These are phyloP conservation scores for Mirza zaza DNA, from an alignment of 2,113 vertebrate genomes.

Conservation along the genomic window DNA sequence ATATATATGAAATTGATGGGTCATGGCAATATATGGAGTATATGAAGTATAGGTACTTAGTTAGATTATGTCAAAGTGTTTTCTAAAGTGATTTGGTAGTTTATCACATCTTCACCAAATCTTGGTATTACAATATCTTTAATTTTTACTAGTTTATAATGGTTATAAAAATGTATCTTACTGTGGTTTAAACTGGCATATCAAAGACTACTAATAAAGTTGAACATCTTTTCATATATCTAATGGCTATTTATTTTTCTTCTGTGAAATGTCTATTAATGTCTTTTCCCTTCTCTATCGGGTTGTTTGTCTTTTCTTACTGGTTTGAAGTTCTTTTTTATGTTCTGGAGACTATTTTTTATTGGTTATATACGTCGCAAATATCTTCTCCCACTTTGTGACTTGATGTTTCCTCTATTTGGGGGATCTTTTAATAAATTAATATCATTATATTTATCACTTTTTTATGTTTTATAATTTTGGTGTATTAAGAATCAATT, in stretches of 20 bases:
- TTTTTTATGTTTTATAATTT: conserved; percentile 13
- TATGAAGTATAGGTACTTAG: not conserved
- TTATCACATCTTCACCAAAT: not conserved
- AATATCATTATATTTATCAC: not conserved
- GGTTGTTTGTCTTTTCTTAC: not conserved
- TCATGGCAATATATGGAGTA: not conserved
- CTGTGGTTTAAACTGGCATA: not conserved
- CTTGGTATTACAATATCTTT: not conserved
- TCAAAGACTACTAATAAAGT: not conserved
- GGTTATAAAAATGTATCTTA: not conserved
- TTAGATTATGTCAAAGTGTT: not conserved
- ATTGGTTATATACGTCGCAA: not conserved
- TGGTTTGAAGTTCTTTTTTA: not conserved
- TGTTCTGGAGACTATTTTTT: not conserved
- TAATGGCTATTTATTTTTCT: not conserved
- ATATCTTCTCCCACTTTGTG: not conserved
- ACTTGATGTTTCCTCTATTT: not conserved
- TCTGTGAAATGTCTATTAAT: not conserved
- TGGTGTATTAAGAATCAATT: not conserved
- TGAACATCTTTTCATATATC: not conserved
- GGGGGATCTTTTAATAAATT: not conserved
- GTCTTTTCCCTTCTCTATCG: not conserved
- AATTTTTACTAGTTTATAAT: not conserved
- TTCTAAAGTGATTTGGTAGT: not conserved
- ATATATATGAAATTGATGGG: not conserved